Conservation (phyloP, 2,797 vertebrate genomes). For the Amblyraja radiata region DNA sequence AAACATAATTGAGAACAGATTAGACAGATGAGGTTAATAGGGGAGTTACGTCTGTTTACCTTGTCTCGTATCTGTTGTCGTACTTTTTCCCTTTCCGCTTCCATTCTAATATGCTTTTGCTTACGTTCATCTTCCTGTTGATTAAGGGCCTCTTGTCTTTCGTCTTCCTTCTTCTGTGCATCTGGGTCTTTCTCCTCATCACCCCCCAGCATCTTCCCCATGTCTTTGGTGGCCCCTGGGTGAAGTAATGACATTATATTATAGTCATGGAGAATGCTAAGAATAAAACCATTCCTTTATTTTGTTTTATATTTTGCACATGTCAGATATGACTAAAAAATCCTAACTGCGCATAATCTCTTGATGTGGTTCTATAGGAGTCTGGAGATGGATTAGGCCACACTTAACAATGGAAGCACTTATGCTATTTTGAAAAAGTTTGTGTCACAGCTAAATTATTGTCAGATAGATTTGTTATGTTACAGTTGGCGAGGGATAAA, state of each 20-base stretch:
- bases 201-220: slow-evolving; percentile 97
- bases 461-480: neutral
- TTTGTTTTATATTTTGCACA: neutral
- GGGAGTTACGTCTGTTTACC: slow-evolving; percentile 55
- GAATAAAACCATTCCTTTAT: neutral
- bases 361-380: neutral
- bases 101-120: slow-evolving; percentile 90
- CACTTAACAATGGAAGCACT: neutral
- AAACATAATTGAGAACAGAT: neutral
- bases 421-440: neutral
- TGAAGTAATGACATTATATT: neutral
- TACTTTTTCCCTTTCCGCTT: slow-evolving; percentile 92
- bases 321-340: neutral
- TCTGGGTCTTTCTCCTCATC: slow-evolving; percentile 97
- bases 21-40: neutral
- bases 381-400: neutral
- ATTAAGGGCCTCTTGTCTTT: slow-evolving; percentile 86
- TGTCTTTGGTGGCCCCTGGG: slow-evolving; percentile 95
- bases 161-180: slow-evolving; percentile 92
- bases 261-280: neutral
- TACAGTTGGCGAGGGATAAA: neutral
- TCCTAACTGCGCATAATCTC: neutral
- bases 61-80: slow-evolving; percentile 96
- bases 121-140: slow-evolving; percentile 96
- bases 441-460: neutral